phyloP scores from a whole-genome alignment of 2,888 invertebrate genomes.

The Chaitophorus viminalis region DNA sequence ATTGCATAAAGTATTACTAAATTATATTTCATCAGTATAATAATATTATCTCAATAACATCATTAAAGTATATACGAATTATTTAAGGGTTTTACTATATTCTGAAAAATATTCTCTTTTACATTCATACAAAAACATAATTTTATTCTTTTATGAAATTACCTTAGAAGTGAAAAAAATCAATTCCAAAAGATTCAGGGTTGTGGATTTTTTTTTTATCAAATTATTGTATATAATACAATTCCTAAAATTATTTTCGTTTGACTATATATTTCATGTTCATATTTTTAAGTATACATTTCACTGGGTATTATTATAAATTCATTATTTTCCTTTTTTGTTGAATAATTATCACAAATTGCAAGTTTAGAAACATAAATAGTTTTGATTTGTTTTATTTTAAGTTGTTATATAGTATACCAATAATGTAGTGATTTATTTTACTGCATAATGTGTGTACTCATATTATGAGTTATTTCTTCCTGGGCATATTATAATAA shows the following conservation, averaged over 20 bases:
- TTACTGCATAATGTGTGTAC: no score
- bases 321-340: background rate
- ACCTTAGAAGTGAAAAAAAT: conserved; percentile 14
- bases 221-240: background rate
- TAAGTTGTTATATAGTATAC: no score
- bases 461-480: no score
- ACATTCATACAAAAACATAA: background rate
- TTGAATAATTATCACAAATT: no score
- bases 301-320: no score
- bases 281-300: no score
- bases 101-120: conserved; percentile 15
- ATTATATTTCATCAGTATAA: background rate
- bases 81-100: conserved; percentile 11
- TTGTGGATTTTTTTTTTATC: conserved; percentile 4
- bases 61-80: conserved; percentile 7
- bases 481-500: no score
- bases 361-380: no score
- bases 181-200: conserved; percentile 15
- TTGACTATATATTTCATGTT: conserved; percentile 2
- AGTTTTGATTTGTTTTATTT: no score
- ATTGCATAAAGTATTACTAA: background rate
- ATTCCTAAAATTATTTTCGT: conserved; percentile 2
- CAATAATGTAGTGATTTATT: no score
- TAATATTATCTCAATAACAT: conserved; percentile 10
- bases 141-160: conserved; percentile 10